A percentile compares a stretch with the other conserved stretches of the same genome.
phyloP scores from a whole-genome alignment of 2,113 vertebrate genomes.

The Eulemur macaco region DNA sequence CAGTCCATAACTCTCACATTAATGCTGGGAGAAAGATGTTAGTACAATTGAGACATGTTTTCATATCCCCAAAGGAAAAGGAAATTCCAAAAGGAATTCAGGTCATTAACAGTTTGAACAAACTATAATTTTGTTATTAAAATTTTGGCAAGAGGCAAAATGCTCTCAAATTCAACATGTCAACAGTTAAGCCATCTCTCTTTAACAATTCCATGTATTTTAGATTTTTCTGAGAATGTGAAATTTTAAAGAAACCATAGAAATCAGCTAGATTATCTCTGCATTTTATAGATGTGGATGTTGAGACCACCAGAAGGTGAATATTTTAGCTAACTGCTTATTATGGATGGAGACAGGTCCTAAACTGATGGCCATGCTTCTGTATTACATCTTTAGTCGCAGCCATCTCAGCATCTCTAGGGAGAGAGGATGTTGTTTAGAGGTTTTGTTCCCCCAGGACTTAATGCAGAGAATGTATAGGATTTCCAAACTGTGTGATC shows the following conservation, averaged over 20 bases:
- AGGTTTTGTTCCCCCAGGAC: background rate
- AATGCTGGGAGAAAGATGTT: background rate
- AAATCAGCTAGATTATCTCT: background rate
- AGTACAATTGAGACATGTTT: background rate
- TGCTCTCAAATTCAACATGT: background rate
- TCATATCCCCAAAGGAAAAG: background rate
- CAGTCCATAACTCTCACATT: background rate
- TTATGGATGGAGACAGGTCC: background rate
- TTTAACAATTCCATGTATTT: background rate
- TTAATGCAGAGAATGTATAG: background rate
- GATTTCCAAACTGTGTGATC: background rate
- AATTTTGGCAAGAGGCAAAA: background rate
- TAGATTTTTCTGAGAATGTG: background rate
- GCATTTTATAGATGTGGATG: background rate
- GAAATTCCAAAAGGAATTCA: conserved; percentile 1
- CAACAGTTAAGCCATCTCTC: background rate
- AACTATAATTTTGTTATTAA: background rate
- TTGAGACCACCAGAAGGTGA: background rate
- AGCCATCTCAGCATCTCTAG: background rate
- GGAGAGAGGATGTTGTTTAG: background rate
- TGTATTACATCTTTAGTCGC: background rate
- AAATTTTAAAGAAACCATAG: background rate
- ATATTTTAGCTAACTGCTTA: background rate
- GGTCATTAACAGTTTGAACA: background rate
- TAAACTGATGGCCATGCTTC: background rate